These are phyloP conservation scores for Pygoscelis antarcticus DNA, from an alignment of 2,113 vertebrate genomes.

Conservation along the genomic window DNA sequence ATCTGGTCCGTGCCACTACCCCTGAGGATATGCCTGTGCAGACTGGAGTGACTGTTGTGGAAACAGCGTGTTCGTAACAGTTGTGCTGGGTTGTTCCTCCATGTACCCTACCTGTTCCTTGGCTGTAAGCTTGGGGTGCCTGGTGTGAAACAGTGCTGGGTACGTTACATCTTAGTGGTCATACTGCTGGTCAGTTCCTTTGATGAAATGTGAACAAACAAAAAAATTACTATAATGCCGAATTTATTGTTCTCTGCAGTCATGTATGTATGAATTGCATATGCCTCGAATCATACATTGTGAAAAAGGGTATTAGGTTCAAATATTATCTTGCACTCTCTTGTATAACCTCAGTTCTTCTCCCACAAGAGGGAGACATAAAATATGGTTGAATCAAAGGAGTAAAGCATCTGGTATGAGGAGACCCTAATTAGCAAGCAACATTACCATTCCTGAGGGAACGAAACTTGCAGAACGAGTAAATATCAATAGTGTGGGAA, in stretches of 20 bases:
- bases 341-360: background rate
- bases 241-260: background rate
- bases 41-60: background rate
- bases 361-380: background rate
- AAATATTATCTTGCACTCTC: background rate
- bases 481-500: conserved; percentile 40
- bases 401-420: background rate
- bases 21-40: background rate
- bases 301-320: background rate
- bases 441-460: background rate
- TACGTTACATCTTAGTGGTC: background rate
- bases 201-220: background rate
- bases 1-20: background rate
- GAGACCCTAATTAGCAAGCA: background rate
- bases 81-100: background rate
- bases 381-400: background rate
- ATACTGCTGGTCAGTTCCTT: background rate
- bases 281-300: accelerated
- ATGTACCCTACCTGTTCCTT: background rate
- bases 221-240: background rate
- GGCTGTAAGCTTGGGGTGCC: background rate
- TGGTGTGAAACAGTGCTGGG: background rate
- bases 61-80: background rate
- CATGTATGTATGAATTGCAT: background rate
- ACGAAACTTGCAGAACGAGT: background rate